A percentile compares a stretch with the other conserved stretches of the same genome.
These are phyloP conservation scores for Hypsopygia costalis DNA, from an alignment of 2,888 invertebrate species.

Conservation along the genomic window DNA sequence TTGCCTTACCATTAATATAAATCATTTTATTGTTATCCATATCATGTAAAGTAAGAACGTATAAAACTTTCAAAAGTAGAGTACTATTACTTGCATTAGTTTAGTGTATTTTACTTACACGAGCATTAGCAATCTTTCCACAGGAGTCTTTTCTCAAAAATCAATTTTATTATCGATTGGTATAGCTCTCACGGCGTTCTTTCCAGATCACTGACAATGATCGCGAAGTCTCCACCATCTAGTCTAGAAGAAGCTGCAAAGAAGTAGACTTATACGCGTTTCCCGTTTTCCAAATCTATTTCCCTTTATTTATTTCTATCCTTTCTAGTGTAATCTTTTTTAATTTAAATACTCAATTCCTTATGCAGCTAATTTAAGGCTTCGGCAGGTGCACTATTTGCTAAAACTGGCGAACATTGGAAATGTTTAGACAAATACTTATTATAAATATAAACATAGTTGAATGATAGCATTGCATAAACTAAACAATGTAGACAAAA, in stretches of 20 bases:
- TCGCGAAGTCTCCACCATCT: constrained; percentile 64
- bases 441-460: constrained; percentile 3
- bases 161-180: constrained; percentile 2
- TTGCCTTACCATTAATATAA: too few relatives aligned
- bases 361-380: constrained; percentile 25
- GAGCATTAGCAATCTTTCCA: background rate
- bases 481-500: constrained; percentile 23
- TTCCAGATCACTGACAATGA: constrained; percentile 71
- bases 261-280: constrained; percentile 37
- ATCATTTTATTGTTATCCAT: too few relatives aligned
- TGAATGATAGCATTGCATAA: constrained; percentile 1
- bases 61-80: too few relatives aligned
- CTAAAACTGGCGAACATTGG: constrained; percentile 12
- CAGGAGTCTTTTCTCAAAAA: constrained; percentile 1
- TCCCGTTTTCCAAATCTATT: constrained; percentile 14
- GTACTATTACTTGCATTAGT: too few relatives aligned
- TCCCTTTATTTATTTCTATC: constrained; percentile 22
- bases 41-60: too few relatives aligned
- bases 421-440: constrained; percentile 1
- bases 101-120: background rate
- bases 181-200: constrained; percentile 16
- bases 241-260: constrained; percentile 56
- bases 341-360: constrained; percentile 6
- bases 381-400: constrained; percentile 23
- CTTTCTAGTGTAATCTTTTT: constrained; percentile 13